Evolutionary conservation across 2,113 vertebrate genomes (phyloP), one percentile per base, ranked within the genome.

Genomic region (Lota lota): DNA sequence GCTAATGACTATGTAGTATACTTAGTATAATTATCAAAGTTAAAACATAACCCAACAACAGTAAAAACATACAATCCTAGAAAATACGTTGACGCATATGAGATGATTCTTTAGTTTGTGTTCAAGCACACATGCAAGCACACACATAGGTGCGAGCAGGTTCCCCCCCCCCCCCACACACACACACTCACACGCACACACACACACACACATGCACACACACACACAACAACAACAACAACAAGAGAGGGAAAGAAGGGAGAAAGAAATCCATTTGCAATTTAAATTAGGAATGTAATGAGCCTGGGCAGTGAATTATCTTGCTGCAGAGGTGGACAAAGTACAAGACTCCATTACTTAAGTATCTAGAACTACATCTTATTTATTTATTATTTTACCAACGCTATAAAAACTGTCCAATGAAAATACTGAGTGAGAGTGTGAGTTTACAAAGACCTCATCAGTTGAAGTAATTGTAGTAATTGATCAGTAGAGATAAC

Each of bases 251-350:
- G 7, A 16, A 54, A 61, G 56, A 75, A 24, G 50, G 73, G 68
- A 79, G 78, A 86, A 70, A 83, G 86, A 89, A 91, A 92, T 87
- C 88, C 83, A 92, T 92, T 91, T 87, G 88, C 88, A 89, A 92
- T 93, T 90, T 92, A 92, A 90, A 92, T 89, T 28, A 87, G 85
- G 85, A 91, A 90, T 90, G 87, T 90, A 92, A 92, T 90, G 90
- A 89, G 86, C 90, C 91, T 89, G 79, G 93, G 90, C 90, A 88
- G 90, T 88, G 88, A 92, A 93, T 93, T 91, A 89, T 82, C 83
- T 78, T 85, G 87, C 89, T 92, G 90, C 28, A 28, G 28, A 28
- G 28, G 28, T 28, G 28, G 1, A 28, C 1, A 3, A 28, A 28
- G 24, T 28, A 28, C 24, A 28, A 28, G 24, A 28, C 24, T 28